Base-by-base conservation (phyloP, 1,140 invertebrate genomes). In the Hydropsyche tenuis region DNA sequence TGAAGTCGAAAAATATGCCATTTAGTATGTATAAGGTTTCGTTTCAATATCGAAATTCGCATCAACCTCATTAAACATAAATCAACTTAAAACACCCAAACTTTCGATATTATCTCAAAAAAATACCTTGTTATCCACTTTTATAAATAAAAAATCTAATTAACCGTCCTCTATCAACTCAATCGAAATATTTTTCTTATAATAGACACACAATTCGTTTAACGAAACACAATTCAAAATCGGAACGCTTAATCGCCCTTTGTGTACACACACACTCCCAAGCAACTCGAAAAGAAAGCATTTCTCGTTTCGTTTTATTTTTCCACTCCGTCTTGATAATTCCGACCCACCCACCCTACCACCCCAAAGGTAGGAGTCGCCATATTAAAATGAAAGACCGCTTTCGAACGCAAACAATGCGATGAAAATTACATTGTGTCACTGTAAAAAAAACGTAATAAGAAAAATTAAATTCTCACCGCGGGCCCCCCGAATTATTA, bases 341-440 rank as follows among this genome's bases (percentile, higher is more conserved):
- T 56, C 23, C 7, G 22, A 20, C 22, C 11, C 56, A 25, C 9
- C 56, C 56, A 11, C 2, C 23, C 30, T 60, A 2, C 63, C 63
- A n/a, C 30, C 63, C 30, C 60, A 30, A 65, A 43, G 63, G 63
- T 65, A 25, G 63, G 23, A 43, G 23, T 23, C 16, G 30, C 43
- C 42, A 65, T 65, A 65, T 65, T 65, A 65, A 65, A 65, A 65
- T 65, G 63, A 65, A 65, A 45, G 63, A 65, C 63, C 63, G 30
- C 63, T 65, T n/a, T 42, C 42, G 63, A 45, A 43, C 14, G 63
- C 63, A 65, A 65, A 65, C 63, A 65, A 65, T 65, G 42, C 63
- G 63, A 65, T 65, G 63, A 65, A 65, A 65, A 65, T 65, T 65
- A 65, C 63, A 65, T 65, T 65, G 42, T 65, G 63, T 65, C 63